Evolutionary conservation across 1,140 invertebrate genomes (phyloP), one percentile per base, ranked within the genome.

Genomic region (Globodera ellingtonae): DNA sequence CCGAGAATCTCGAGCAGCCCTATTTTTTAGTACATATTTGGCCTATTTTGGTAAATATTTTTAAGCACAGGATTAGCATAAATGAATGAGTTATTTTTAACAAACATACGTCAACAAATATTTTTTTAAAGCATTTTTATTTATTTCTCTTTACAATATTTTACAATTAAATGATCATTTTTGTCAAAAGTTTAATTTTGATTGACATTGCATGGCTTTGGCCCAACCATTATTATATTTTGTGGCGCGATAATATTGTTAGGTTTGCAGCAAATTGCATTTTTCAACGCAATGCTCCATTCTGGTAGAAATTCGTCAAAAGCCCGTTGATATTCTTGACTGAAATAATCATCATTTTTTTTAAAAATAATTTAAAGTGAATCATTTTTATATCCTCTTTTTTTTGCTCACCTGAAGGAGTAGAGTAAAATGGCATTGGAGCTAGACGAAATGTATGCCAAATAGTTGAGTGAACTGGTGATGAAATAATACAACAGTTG

Each of bases 371-470:
- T 62, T 62, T 18, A 62, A 18, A n/a, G 10, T 13, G 47, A n/a
- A 35, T 67, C 8, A 56, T 4, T 35, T 9, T 35, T 52, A 62
- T 18, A 5, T n/a, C 35, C 35, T 35, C 2, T 35, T 35, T 35
- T 35, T 35, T 35, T 3, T 35, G 52, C 21, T 8, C 3, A 62
- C 75, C 59, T 77, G 21, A 77, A 77, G n/a, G 52, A 65, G 47
- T 77, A 77, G 48, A 77, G 62, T 21, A 77, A 6, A 21, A 69
- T 46, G 0, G 75, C 59, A 10, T 77, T 77, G 18, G 75, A 77
- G 48, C 75, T 44, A 4, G 75, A 59, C 1, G 75, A 77, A 44
- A 77, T 62, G 69, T 67, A 77, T 7, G 62, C 47, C 69, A 77
- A 35, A 47, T 69, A 77, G 24, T 69, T 77, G 18, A 67, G 24